Evolutionary conservation across 2,797 vertebrate species (phyloP).

Genomic region (Lates japonicus): DNA sequence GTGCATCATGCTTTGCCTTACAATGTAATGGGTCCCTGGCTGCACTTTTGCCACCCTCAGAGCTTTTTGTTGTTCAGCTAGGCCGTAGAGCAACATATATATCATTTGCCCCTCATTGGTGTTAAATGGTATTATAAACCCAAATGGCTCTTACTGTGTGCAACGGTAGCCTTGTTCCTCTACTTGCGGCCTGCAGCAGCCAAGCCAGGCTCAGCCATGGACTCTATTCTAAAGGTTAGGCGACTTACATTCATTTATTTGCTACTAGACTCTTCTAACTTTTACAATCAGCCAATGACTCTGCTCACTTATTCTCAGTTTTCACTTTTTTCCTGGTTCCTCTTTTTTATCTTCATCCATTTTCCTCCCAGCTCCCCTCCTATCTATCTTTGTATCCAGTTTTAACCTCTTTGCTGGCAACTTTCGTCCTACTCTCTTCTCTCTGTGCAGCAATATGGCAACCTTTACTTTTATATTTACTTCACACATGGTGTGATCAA

Average conservation of each 20-base stretch:
- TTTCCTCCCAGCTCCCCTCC: background rate
- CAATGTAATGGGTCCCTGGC: constrained; percentile 27
- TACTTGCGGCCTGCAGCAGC: constrained; percentile 37
- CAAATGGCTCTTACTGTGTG: constrained; percentile 52
- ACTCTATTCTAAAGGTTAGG: constrained; percentile 41
- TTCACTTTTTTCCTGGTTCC: background rate
- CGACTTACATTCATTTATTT: constrained; percentile 55
- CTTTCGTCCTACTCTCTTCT: constrained; percentile 12
- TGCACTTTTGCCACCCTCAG: constrained; percentile 28
- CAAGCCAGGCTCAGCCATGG: constrained; percentile 51
- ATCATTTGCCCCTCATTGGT: constrained; percentile 30
- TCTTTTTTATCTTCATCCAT: background rate
- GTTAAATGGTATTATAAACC: constrained; percentile 47
- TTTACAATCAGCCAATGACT: constrained; percentile 40
- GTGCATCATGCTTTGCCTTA: background rate
- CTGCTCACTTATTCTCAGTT: constrained; percentile 27
- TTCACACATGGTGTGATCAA: constrained; percentile 64
- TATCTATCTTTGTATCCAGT: constrained; percentile 23
- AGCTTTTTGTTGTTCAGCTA: constrained; percentile 20
- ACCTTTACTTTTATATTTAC: constrained; percentile 49
- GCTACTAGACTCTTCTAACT: constrained; percentile 33
- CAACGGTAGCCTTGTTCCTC: constrained; percentile 49
- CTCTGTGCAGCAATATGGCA: constrained; percentile 28
- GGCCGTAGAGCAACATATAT: constrained; percentile 38
- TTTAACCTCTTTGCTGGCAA: constrained; percentile 27